Base-by-base conservation (phyloP, 1,140 invertebrate species). In the Polypedilum pembai region DNA sequence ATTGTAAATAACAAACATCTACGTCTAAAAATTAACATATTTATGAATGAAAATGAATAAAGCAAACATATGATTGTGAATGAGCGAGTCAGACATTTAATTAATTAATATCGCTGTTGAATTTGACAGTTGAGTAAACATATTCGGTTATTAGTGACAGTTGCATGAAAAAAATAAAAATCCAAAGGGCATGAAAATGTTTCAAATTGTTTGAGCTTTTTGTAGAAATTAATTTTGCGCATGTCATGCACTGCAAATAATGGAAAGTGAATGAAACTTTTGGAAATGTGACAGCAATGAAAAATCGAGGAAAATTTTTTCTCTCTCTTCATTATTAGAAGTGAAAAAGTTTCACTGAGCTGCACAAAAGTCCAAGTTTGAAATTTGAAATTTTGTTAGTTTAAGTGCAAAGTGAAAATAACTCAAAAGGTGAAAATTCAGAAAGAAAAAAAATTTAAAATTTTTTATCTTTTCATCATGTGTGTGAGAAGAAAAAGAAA, bases 251-350 rank as follows among this genome's bases (percentile, higher is more conserved):
- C 12, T 56, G 45, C 45, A 56, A 33, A 33, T 5, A 33, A 4
- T 56, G 45, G 45, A 56, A 56, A n/a, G 12, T n/a, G 12, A 56
- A n/a, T 56, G 12, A 56, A n/a, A 33, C 24, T 15, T n/a, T 56
- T 56, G 45, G 45, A 56, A 56, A 33, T 33, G 24, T 33, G 24
- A 33, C 24, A 33, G 24, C 24, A 33, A 33, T 33, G 41, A 45
- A 45, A 10, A 45, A 15, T n/a, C 4, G 45, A 15, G 12, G n/a
- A 56, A 56, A 56, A 56, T n/a, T n/a, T 56, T 56, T 56, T 45
- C n/a, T n/a, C n/a, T n/a, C n/a, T n/a, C n/a, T 15, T 56, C 45
- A 56, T 56, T n/a, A 56, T 56, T 56, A 56, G 45, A 56, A 56
- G 45, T 56, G 45, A 56, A 56, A 56, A 56, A 56, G n/a, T 56